These are phyloP conservation scores for Macrophya annulata DNA, from an alignment of 2,888 invertebrate species.

Conservation along the genomic window DNA sequence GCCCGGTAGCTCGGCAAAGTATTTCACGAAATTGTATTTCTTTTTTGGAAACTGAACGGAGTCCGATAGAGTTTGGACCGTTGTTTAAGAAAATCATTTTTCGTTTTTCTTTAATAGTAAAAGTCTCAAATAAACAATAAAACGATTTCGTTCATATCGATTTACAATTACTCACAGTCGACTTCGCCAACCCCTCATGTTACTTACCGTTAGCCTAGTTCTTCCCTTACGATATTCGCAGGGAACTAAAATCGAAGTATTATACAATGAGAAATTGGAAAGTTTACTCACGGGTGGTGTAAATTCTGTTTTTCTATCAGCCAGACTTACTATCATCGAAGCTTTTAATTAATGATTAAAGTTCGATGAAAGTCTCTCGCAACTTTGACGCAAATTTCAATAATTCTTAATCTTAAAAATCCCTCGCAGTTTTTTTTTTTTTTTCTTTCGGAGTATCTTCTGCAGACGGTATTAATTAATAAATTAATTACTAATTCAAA, in stretches of 20 bases:
- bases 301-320: not conserved
- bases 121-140: constrained; percentile 20
- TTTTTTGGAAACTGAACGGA: not conserved
- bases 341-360: constrained; percentile 2
- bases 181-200: not conserved
- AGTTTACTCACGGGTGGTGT: not conserved
- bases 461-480: not conserved
- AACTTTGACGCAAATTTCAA: not conserved
- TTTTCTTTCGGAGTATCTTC: not conserved
- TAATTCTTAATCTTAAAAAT: constrained; percentile 9
- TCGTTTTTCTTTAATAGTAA: not conserved
- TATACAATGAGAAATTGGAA: not conserved
- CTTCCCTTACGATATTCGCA: not conserved
- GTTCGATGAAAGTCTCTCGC: not conserved
- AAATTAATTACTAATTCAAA: not conserved
- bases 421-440: not conserved
- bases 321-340: not conserved
- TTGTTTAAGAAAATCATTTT: not conserved
- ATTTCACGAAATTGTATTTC: not conserved
- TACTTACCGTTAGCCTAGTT: not conserved
- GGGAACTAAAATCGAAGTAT: not conserved
- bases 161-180: constrained; percentile 23
- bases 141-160: constrained; percentile 6
- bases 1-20: not conserved
- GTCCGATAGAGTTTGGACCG: not conserved